A percentile compares a stretch with the other conserved stretches of the same genome.
Evolutionary conservation across 2,113 vertebrate species (phyloP).

Genomic region (Talpa occidentalis): DNA sequence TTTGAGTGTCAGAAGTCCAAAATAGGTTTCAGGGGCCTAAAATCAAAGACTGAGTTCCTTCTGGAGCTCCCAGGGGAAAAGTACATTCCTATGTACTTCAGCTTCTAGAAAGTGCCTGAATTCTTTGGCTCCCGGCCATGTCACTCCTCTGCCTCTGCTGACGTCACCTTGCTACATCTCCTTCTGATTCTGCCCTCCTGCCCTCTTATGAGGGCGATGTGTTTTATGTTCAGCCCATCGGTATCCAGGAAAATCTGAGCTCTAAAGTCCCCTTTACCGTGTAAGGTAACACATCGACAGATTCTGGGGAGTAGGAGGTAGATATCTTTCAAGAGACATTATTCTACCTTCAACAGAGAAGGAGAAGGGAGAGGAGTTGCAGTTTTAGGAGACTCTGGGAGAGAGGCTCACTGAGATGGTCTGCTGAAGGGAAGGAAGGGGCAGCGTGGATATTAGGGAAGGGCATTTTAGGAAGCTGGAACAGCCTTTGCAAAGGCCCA

Average conservation of each 20-base stretch:
- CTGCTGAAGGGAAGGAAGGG: neutral
- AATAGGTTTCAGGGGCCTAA: neutral
- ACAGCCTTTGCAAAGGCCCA: neutral
- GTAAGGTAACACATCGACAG: neutral
- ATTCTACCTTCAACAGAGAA: neutral
- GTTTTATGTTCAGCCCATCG: neutral
- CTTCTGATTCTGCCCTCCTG: neutral
- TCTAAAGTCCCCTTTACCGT: neutral
- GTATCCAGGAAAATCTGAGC: neutral
- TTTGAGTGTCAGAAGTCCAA: constrained; percentile 13
- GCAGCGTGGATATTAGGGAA: neutral
- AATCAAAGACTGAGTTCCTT: neutral
- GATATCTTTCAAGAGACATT: neutral
- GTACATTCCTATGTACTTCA: neutral
- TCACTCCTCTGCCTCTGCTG: neutral
- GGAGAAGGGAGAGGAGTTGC: constrained; percentile 60
- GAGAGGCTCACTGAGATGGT: neutral
- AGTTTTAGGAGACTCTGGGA: neutral
- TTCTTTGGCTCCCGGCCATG: neutral
- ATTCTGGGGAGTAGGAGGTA: neutral
- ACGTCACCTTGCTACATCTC: neutral
- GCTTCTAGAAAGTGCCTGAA: neutral
- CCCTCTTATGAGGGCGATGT: neutral
- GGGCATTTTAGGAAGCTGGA: constrained; percentile 19
- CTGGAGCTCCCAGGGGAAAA: neutral